Conservation (phyloP, 2,797 vertebrate genomes). For the Phalloptychus januarius region DNA sequence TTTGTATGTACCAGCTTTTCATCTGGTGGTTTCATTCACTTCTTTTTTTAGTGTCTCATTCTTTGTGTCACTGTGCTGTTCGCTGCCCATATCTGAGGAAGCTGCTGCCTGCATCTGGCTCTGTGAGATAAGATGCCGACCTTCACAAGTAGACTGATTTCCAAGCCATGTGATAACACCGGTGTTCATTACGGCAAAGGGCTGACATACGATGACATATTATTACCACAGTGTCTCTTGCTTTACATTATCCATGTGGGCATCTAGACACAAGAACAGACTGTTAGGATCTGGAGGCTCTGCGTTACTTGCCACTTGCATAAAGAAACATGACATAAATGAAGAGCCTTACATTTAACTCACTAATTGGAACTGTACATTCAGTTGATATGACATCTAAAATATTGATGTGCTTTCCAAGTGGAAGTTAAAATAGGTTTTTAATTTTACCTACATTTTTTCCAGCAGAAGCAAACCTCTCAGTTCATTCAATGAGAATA, state of each 20-base stretch:
- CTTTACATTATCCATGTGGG: slow-evolving; percentile 12
- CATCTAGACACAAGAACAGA: slow-evolving; percentile 9
- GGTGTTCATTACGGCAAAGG: slow-evolving; percentile 22
- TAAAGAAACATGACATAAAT: not conserved
- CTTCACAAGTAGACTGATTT: slow-evolving; percentile 53
- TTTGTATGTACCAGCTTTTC: slow-evolving; percentile 37
- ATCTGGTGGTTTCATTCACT: slow-evolving; percentile 48
- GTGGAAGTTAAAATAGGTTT: not conserved
- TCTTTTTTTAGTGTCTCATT: slow-evolving; percentile 10
- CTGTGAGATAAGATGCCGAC: slow-evolving; percentile 57
- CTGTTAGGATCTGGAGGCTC: not conserved
- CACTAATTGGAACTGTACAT: not conserved
- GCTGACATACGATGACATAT: slow-evolving; percentile 47
- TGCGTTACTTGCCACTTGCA: not conserved
- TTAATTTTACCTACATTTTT: not conserved
- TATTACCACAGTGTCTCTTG: slow-evolving; percentile 31
- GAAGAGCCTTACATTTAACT: not conserved
- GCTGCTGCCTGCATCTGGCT: slow-evolving; percentile 47
- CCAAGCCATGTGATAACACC: slow-evolving; percentile 39
- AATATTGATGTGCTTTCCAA: not conserved
- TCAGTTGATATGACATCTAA: not conserved
- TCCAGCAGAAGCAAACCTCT: not conserved
- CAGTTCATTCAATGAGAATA: not conserved
- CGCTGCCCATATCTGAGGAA: slow-evolving; percentile 25
- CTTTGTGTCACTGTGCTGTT: slow-evolving; percentile 20